Conservation (phyloP, 2,797 vertebrate genomes). For the Lacerta viridis region DNA sequence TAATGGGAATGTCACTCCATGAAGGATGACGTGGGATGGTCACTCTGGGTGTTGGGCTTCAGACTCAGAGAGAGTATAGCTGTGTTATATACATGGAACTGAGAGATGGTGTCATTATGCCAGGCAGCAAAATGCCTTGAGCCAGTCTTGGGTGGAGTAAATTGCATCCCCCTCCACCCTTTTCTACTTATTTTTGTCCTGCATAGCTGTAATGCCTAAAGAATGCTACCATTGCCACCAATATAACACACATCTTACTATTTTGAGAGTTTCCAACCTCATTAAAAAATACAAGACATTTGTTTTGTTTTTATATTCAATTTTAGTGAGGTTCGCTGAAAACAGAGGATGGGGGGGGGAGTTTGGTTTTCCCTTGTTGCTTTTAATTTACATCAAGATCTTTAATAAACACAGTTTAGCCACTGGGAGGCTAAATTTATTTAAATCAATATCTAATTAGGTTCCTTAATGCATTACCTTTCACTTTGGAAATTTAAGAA, state of each 20-base stretch:
- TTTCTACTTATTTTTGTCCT: neutral
- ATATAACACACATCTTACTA: neutral
- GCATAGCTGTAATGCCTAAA: no score
- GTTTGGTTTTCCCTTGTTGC: neutral
- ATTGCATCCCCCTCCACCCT: no score
- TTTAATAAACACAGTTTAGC: conserved; percentile 57
- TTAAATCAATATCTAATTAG: conserved; percentile 75
- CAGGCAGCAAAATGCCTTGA: no score
- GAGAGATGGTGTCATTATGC: no score
- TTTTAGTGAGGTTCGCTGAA: conserved; percentile 18
- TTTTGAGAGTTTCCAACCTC: neutral
- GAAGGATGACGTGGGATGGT: neutral
- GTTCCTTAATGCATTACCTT: conserved; percentile 65
- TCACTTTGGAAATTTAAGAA: conserved; percentile 68
- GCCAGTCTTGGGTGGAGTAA: no score
- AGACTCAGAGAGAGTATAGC: no score
- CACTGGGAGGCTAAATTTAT: conserved; percentile 64
- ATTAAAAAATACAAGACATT: neutral
- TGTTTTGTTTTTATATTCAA: neutral
- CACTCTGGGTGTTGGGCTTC: neutral
- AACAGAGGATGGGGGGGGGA: neutral
- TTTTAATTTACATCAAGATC: conserved; percentile 63
- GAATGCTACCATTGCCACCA: neutral
- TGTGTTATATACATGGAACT: no score
- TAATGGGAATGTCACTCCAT: neutral